phyloP scores from a whole-genome alignment of 1,140 invertebrate genomes.

The Drosophila arizonae region DNA sequence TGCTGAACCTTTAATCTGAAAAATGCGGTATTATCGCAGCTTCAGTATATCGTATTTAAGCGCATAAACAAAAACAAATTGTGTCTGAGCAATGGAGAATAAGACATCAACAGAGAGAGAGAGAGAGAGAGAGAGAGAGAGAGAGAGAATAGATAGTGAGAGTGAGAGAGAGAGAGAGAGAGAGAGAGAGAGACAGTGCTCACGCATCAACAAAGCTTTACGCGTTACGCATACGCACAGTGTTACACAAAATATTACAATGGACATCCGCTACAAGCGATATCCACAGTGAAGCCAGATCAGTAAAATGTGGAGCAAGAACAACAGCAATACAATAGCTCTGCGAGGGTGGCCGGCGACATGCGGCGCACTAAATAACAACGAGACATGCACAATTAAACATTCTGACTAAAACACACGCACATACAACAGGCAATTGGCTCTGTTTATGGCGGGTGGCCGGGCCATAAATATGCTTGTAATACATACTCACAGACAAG shows the following conservation, averaged over 20 bases:
- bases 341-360: conserved; percentile 12
- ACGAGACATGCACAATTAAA: conserved; percentile 78
- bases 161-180: neutral
- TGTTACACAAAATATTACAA: conserved; percentile 29
- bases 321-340: conserved; percentile 33
- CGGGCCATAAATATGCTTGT: conserved; percentile 14
- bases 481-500: conserved; percentile 14
- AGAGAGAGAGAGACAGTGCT: neutral
- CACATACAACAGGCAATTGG: conserved; percentile 49
- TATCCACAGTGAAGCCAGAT: conserved; percentile 18
- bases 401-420: conserved; percentile 56
- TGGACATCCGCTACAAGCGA: conserved; percentile 25
- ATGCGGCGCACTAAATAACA: conserved; percentile 58
- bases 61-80: conserved; percentile 54
- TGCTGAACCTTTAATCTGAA: conserved; percentile 29
- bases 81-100: neutral
- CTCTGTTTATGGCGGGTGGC: conserved; percentile 9
- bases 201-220: neutral
- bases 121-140: neutral
- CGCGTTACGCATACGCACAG: conserved; percentile 56
- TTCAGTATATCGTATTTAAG: conserved; percentile 21
- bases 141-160: neutral
- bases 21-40: conserved; percentile 18
- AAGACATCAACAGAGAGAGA: neutral
- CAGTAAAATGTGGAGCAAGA: conserved; percentile 21